phyloP scores from a whole-genome alignment of 2,888 invertebrate species.

The Pasiphila rectangulata region DNA sequence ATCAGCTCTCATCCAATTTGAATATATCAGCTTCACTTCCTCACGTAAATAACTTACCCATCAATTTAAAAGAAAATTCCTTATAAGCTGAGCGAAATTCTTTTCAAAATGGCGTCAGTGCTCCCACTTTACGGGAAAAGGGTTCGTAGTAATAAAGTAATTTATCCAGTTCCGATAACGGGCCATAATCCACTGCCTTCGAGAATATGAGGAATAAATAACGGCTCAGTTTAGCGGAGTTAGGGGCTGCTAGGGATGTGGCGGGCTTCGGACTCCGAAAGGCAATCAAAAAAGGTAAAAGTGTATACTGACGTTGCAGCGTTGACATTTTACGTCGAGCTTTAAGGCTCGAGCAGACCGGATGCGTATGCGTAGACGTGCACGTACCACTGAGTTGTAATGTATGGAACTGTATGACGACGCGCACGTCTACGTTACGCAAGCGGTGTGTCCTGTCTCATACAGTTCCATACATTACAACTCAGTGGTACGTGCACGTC shows the following conservation, averaged over 20 bases:
- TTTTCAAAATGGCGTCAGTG: conserved; percentile 61
- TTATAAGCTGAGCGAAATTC: conserved; percentile 57
- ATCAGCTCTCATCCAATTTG: conserved; percentile 20
- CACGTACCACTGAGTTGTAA: no score
- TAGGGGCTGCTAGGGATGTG: conserved; percentile 5
- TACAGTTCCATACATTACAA: no score
- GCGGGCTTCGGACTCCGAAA: conserved; percentile 8
- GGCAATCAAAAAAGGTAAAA: no score
- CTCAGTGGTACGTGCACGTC: no score
- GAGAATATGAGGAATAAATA: conserved; percentile 56
- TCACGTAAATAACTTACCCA: conserved; percentile 39
- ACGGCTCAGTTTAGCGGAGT: conserved; percentile 28
- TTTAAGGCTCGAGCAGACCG: no score
- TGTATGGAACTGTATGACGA: no score
- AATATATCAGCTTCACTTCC: conserved; percentile 28
- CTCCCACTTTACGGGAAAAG: conserved; percentile 56
- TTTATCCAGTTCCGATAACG: conserved; percentile 76
- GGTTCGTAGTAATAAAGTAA: conserved; percentile 74
- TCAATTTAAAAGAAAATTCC: conserved; percentile 62
- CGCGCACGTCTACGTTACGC: no score
- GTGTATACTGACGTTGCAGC: no score
- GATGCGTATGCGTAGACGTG: no score
- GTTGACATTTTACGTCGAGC: no score
- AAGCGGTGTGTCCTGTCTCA: no score
- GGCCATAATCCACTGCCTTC: conserved; percentile 63